phyloP scores from a whole-genome alignment of 1,140 invertebrate species.

The Drosophila quadrilineata region DNA sequence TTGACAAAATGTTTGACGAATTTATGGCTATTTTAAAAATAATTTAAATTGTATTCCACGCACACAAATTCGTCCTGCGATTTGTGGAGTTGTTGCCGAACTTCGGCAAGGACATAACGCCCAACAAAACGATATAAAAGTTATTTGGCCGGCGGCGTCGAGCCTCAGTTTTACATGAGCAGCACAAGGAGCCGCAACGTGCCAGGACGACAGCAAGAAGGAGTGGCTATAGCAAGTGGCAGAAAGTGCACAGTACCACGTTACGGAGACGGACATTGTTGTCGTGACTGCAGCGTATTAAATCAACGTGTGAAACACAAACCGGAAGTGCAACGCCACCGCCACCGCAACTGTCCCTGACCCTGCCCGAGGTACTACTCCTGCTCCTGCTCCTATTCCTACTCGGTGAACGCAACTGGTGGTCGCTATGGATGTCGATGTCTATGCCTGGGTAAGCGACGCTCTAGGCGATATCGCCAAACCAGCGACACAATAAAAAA shows the following conservation, averaged over 20 bases:
- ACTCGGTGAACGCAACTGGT: constrained; percentile 50
- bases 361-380: neutral
- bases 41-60: too few species aligned
- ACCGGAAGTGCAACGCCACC: constrained; percentile 62
- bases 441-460: constrained; percentile 62
- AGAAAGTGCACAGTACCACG: constrained; percentile 1
- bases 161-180: constrained; percentile 67
- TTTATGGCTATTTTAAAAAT: too few species aligned
- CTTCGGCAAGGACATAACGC: neutral
- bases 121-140: constrained; percentile 57
- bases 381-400: neutral
- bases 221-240: constrained; percentile 8
- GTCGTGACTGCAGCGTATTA: constrained; percentile 69
- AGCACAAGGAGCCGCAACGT: constrained; percentile 36
- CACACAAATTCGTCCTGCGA: neutral
- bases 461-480: neutral
- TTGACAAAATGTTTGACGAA: too few species aligned
- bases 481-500: constrained; percentile 17
- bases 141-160: constrained; percentile 40
- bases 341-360: constrained; percentile 6
- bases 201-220: constrained; percentile 23
- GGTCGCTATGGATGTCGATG: constrained; percentile 48
- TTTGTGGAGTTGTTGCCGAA: neutral
- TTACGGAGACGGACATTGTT: constrained; percentile 38
- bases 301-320: constrained; percentile 71